Percentiles rank a stretch among this genome's conserved stretches.
Conservation (phyloP, 2,888 invertebrate genomes). For the Synanthedon myopaeformis region DNA sequence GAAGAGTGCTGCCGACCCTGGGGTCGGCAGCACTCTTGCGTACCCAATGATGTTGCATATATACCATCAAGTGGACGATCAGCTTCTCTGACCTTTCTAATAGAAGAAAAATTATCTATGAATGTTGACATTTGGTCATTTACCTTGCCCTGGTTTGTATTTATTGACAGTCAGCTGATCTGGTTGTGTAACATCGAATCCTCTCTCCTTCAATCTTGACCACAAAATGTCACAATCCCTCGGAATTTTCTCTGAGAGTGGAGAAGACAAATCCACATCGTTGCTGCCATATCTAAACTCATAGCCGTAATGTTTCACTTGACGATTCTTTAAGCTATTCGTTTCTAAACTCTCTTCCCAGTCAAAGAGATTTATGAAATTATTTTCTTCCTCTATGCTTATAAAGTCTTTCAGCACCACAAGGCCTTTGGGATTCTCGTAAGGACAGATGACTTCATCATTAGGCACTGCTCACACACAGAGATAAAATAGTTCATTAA, state of each 20-base stretch:
- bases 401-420: slow-evolving; percentile 78
- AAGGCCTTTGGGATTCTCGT: slow-evolving; percentile 76
- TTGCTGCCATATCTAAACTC: slow-evolving; percentile 91
- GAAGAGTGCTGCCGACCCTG: too few species aligned
- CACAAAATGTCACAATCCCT: slow-evolving; percentile 75
- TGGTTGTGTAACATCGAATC: slow-evolving; percentile 60
- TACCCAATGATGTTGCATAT: too few species aligned
- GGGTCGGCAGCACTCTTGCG: too few species aligned
- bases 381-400: slow-evolving; percentile 74
- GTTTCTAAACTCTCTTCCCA: slow-evolving; percentile 45
- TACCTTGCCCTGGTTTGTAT: slow-evolving; percentile 89
- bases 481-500: too few species aligned
- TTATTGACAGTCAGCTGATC: slow-evolving; percentile 89
- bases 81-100: too few species aligned
- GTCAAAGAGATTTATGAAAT: slow-evolving; percentile 70
- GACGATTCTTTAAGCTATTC: slow-evolving; percentile 78
- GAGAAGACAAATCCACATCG: slow-evolving; percentile 80
- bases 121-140: too few species aligned
- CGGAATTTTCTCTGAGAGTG: slow-evolving; percentile 78
- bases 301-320: slow-evolving; percentile 92
- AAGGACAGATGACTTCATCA: slow-evolving; percentile 34
- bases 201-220: slow-evolving; percentile 57
- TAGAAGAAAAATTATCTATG: too few species aligned
- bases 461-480: slow-evolving; percentile 37
- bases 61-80: too few species aligned